phyloP scores from a whole-genome alignment of 2,888 invertebrate species.

The Eupithecia insigniata region DNA sequence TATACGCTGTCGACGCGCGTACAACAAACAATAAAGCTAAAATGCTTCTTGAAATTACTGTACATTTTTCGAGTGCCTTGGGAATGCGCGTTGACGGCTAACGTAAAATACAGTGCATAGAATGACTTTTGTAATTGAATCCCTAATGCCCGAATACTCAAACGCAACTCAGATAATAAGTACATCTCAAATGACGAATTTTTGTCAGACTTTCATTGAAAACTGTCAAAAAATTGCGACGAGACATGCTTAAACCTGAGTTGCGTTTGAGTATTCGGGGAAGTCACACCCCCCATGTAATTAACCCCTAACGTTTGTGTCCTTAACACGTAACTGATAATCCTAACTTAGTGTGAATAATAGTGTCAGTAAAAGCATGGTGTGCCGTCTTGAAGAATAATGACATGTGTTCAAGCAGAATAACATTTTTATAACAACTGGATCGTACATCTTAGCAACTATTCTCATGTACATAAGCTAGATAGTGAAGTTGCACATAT shows the following conservation, averaged over 20 bases:
- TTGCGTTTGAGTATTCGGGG: too few relatives aligned
- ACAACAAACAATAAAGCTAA: not conserved
- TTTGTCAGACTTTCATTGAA: too few relatives aligned
- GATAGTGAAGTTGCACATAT: conserved; percentile 20
- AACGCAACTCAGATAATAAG: too few relatives aligned
- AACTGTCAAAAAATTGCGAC: too few relatives aligned
- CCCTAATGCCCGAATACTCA: too few relatives aligned
- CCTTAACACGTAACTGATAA: not conserved
- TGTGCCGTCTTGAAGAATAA: not conserved
- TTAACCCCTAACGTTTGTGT: conserved; percentile 2
- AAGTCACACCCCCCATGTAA: not conserved
- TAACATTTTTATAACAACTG: not conserved
- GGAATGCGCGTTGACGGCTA: not conserved
- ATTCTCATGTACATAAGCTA: conserved; percentile 1
- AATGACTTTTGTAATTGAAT: not conserved
- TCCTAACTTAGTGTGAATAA: not conserved
- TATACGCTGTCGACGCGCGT: not conserved
- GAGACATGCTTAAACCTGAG: too few relatives aligned
- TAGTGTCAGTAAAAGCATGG: conserved; percentile 1
- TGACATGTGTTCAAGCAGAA: not conserved
- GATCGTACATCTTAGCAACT: not conserved
- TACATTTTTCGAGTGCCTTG: not conserved
- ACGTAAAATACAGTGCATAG: not conserved
- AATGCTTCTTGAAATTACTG: not conserved
- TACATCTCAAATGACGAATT: too few relatives aligned